These are phyloP conservation scores for Aspidiotus rigidus DNA, from an alignment of 2,888 invertebrate species.

Conservation along the genomic window DNA sequence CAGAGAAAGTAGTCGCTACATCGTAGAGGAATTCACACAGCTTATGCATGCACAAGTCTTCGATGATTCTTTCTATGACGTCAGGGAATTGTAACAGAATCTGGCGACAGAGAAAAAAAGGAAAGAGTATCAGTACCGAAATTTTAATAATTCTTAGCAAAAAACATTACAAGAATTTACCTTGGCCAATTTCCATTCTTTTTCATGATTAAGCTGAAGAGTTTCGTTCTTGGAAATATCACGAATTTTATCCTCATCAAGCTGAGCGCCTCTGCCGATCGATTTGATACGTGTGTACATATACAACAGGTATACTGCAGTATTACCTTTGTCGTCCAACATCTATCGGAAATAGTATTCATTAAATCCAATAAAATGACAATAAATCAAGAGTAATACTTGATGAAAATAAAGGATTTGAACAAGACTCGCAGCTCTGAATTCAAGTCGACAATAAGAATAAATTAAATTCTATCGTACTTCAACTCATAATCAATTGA, in stretches of 20 bases:
- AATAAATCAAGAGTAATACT: too few species aligned
- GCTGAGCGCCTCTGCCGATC: slow-evolving; percentile 69
- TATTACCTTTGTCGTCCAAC: slow-evolving; percentile 98
- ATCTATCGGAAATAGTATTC: slow-evolving; percentile 49
- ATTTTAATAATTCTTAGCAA: neutral
- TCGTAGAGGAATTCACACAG: slow-evolving; percentile 95
- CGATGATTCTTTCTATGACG: slow-evolving; percentile 67
- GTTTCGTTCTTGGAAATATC: slow-evolving; percentile 52
- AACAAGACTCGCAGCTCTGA: too few species aligned
- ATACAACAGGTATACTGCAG: slow-evolving; percentile 93
- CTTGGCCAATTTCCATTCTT: slow-evolving; percentile 92
- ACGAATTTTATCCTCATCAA: slow-evolving; percentile 53
- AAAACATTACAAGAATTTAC: slow-evolving; percentile 39
- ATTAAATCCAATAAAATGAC: too few species aligned
- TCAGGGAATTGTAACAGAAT: slow-evolving; percentile 78
- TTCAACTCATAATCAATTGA: neutral
- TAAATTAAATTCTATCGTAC: neutral
- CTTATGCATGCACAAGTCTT: slow-evolving; percentile 72
- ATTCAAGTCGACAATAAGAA: too few species aligned
- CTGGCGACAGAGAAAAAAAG: slow-evolving; percentile 38
- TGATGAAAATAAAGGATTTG: too few species aligned
- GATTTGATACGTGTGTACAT: slow-evolving; percentile 89
- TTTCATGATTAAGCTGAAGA: slow-evolving; percentile 71
- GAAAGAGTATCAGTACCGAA: neutral
- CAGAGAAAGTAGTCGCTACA: slow-evolving; percentile 81